Base-by-base conservation (phyloP, 2,797 vertebrate genomes). In the Hypotaenidia philippensis region DNA sequence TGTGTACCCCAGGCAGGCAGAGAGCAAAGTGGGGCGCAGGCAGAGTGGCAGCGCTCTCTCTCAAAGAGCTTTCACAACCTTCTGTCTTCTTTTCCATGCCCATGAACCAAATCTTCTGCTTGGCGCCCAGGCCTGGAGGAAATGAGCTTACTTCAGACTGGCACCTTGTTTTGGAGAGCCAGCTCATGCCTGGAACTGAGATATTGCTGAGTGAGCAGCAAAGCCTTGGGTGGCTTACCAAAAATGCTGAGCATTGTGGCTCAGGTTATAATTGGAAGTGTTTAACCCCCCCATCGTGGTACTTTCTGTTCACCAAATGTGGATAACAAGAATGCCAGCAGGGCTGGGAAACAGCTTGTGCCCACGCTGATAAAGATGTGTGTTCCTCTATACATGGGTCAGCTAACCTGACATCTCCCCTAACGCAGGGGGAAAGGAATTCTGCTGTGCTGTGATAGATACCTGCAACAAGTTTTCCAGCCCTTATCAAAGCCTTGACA, bases 401-500 rank as follows among this genome's bases (percentile, higher is more conserved):
- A 68, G 26, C 56, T 84, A 52, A 69, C 72, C n/a, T 70, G 56
- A 15, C n/a, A 34, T 83, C 22, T 83, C 82, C 32, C 40, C 32
- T 87, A 44, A 34, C 40, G 17, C 38, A 21, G 40, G n/a, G 21
- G 70, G 59, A 90, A 77, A 87, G 20, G 71, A 69, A 52, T 93
- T 95, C 87, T 93, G 31, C 61, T 85, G 71, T 83, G 18, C 29
- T 56, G 4, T 23, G 53, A 6, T 49, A 22, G 14, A 44, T 29
- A 31, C n/a, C 64, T 93, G 41, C 50, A 87, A 36, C 21, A 45
- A 81, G 23, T 87, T 89, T 92, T 74, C 78, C 38, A 47, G 56
- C 27, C 52, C 89, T 96, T 95, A 95, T 94, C 92, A 41, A 63
- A 74, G 32, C 78, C 64, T 65, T 65, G 50, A 55, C 95, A 94